These are phyloP conservation scores for Lates calcarifer DNA, from an alignment of 2,113 vertebrate genomes.

Conservation along the genomic window DNA sequence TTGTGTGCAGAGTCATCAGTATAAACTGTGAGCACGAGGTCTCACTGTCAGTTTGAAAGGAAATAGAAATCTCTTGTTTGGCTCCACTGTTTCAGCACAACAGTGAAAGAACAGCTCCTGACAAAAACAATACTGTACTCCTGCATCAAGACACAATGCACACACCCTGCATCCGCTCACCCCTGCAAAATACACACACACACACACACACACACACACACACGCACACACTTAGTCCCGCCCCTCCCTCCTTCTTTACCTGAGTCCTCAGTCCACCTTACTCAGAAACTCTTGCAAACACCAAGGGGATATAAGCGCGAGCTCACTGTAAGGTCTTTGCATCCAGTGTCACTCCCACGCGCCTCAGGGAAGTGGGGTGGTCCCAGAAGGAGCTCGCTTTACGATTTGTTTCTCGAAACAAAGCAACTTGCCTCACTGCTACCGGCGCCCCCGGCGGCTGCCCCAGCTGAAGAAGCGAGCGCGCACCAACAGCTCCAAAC, in stretches of 20 bases:
- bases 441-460: slow-evolving; percentile 21
- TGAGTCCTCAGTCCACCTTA: slow-evolving; percentile 57
- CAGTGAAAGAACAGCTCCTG: slow-evolving; percentile 29
- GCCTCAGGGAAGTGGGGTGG: background rate
- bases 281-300: slow-evolving; percentile 61
- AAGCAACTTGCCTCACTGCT: slow-evolving; percentile 28
- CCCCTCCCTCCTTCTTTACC: slow-evolving; percentile 53
- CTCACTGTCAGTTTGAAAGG: background rate
- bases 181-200: slow-evolving; percentile 40
- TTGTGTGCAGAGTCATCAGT: background rate
- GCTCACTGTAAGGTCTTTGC: slow-evolving; percentile 12
- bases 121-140: slow-evolving; percentile 28
- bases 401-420: slow-evolving; percentile 27
- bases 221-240: slow-evolving; percentile 41
- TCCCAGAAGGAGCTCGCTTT: slow-evolving; percentile 33
- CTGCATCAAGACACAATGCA: slow-evolving; percentile 46
- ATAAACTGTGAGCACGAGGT: background rate
- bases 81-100: slow-evolving; percentile 16
- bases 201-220: slow-evolving; percentile 32
- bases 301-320: background rate
- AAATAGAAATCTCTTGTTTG: background rate
- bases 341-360: slow-evolving; percentile 8
- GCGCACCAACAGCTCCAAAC: slow-evolving; percentile 29
- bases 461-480: slow-evolving; percentile 43
- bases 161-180: slow-evolving; percentile 39